Conservation (phyloP, 1,140 invertebrate species). For the Drosophila mayri region DNA sequence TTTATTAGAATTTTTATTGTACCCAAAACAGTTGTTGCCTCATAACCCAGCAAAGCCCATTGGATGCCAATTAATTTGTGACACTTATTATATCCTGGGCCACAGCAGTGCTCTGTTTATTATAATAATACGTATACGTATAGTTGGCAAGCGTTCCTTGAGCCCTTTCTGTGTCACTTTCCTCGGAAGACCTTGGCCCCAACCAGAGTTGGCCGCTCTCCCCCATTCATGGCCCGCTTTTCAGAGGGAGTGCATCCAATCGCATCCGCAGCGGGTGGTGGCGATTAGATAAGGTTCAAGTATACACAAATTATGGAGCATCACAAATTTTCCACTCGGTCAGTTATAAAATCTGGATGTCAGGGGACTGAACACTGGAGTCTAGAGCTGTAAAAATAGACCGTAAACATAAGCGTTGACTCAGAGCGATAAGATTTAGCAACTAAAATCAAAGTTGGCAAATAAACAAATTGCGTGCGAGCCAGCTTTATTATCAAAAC, state of each 20-base stretch:
- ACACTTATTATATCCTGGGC: constrained; percentile 25
- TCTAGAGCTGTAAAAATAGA: constrained; percentile 22
- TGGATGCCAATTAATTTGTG: constrained; percentile 37
- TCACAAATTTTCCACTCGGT: constrained; percentile 54
- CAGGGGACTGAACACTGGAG: neutral
- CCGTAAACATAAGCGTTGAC: constrained; percentile 19
- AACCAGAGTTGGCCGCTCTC: constrained; percentile 1
- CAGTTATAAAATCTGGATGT: constrained; percentile 26
- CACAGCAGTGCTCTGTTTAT: constrained; percentile 16
- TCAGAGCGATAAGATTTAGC: constrained; percentile 30
- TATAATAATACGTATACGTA: constrained; percentile 15
- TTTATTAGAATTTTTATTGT: neutral
- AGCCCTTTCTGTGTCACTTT: neutral
- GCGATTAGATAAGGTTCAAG: constrained; percentile 15
- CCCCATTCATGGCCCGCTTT: constrained; percentile 4
- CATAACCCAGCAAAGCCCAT: constrained; percentile 3
- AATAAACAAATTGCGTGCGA: constrained; percentile 15
- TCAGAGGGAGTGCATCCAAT: constrained; percentile 25
- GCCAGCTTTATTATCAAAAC: neutral
- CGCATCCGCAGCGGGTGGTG: constrained; percentile 9
- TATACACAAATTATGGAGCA: constrained; percentile 18
- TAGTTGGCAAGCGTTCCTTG: constrained; percentile 1
- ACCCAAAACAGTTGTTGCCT: constrained; percentile 7
- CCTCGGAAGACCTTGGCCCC: constrained; percentile 1
- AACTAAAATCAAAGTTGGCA: constrained; percentile 42